These are phyloP conservation scores for Holotrichia oblita DNA, from an alignment of 1,140 invertebrate species.

Conservation along the genomic window DNA sequence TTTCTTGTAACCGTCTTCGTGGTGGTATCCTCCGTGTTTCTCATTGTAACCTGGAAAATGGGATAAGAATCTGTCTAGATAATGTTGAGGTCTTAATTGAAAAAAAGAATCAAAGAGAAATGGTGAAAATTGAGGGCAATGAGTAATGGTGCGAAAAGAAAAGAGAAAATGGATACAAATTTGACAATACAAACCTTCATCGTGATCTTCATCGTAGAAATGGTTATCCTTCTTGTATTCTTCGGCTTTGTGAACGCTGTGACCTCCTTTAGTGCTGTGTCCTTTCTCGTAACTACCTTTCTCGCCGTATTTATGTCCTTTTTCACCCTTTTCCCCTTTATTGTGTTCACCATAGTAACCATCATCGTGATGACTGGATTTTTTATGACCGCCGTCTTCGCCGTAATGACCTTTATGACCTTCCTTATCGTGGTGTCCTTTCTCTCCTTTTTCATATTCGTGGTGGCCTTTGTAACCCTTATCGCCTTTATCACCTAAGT, in stretches of 20 bases:
- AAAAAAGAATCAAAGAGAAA: too few species aligned
- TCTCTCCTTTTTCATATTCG: constrained; percentile 71
- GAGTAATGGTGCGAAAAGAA: too few species aligned
- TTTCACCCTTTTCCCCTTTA: constrained; percentile 72
- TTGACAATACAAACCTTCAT: constrained; percentile 64
- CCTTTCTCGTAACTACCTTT: constrained; percentile 72
- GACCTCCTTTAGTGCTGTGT: constrained; percentile 71
- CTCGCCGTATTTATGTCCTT: constrained; percentile 70
- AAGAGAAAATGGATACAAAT: too few species aligned
- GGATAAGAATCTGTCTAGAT: too few species aligned
- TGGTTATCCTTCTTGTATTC: constrained; percentile 78
- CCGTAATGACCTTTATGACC: constrained; percentile 72
- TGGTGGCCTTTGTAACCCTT: constrained; percentile 69
- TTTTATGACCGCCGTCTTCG: constrained; percentile 71
- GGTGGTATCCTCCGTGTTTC: constrained; percentile 69
- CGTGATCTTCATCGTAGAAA: constrained; percentile 73
- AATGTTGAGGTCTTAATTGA: too few species aligned
- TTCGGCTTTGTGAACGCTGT: constrained; percentile 75
- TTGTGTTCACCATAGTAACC: constrained; percentile 75
- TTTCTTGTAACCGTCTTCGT: constrained; percentile 68
- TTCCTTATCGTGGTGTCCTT: constrained; percentile 74
- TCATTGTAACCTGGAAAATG: constrained; percentile 59
- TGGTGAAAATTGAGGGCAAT: too few species aligned
- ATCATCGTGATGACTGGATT: constrained; percentile 73
- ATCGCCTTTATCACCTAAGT: constrained; percentile 67